Percentiles rank a stretch among this genome's conserved stretches.
phyloP scores from a whole-genome alignment of 1,140 invertebrate species.

The Pantala flavescens region DNA sequence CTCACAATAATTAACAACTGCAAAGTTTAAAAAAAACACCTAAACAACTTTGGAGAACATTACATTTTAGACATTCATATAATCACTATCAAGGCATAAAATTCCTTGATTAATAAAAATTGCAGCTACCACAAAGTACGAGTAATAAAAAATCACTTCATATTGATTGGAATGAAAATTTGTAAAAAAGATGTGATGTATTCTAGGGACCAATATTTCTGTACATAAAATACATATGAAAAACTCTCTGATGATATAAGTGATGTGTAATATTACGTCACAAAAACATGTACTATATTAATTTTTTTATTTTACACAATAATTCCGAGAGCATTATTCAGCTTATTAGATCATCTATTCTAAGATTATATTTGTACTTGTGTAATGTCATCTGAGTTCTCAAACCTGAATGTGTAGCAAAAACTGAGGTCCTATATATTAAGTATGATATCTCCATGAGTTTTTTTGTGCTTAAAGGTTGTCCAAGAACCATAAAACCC shows the following conservation, averaged over 20 bases:
- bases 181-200: conserved; percentile 10
- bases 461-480: conserved; percentile 10
- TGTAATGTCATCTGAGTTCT: conserved; percentile 9
- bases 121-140: conserved; percentile 7
- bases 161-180: conserved; percentile 8
- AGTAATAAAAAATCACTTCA: conserved; percentile 10
- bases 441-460: conserved; percentile 6
- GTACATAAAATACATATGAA: conserved; percentile 10
- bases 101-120: conserved; percentile 6
- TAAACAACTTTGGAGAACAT: conserved; percentile 10
- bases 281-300: conserved; percentile 10
- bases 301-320: conserved; percentile 10
- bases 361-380: conserved; percentile 8
- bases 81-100: conserved; percentile 10
- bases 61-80: conserved; percentile 11
- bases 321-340: conserved; percentile 5
- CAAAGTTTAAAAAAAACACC: conserved; percentile 10
- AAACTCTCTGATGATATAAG: conserved; percentile 10
- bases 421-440: conserved; percentile 10
- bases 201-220: conserved; percentile 5
- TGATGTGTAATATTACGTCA: conserved; percentile 10
- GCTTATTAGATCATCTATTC: conserved; percentile 6
- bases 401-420: conserved; percentile 9
- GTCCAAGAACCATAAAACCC: conserved; percentile 8
- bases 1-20: conserved; percentile 10